These are phyloP conservation scores for Stichodactyla helianthus DNA, from an alignment of 64 coral and sea anemone species.

Conservation along the genomic window DNA sequence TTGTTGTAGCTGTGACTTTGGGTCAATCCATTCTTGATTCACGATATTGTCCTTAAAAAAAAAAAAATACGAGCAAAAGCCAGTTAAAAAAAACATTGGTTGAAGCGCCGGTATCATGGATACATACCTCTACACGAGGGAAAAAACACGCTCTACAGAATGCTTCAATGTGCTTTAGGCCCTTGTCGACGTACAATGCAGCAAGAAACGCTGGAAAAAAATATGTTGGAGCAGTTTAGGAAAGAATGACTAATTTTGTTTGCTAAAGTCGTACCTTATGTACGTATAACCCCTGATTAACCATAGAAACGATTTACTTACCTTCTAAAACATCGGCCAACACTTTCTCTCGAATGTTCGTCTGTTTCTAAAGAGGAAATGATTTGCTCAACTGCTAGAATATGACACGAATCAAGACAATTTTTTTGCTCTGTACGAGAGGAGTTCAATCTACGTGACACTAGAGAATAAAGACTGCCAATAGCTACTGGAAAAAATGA, in stretches of 20 bases:
- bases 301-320: neutral
- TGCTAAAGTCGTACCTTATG: no score
- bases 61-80: neutral
- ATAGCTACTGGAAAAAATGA: neutral
- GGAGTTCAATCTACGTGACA: neutral
- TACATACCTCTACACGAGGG: conserved; percentile 80
- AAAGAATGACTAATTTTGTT: no score
- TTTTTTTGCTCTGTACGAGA: neutral
- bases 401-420: neutral
- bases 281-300: neutral
- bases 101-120: neutral
- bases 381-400: neutral
- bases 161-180: conserved; percentile 78
- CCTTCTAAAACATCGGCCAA: conserved; percentile 91
- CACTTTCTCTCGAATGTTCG: conserved; percentile 64
- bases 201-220: conserved; percentile 75
- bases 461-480: no score
- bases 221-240: neutral
- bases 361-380: conserved; percentile 26
- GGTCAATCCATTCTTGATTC: conserved; percentile 97
- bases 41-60: conserved; percentile 66
- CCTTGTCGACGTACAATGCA: conserved; percentile 93
- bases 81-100: neutral
- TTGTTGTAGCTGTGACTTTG: conserved; percentile 97
- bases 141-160: conserved; percentile 91